These are phyloP conservation scores for Ecliptopera silaceata DNA, from an alignment of 2,888 invertebrate genomes.

Conservation along the genomic window DNA sequence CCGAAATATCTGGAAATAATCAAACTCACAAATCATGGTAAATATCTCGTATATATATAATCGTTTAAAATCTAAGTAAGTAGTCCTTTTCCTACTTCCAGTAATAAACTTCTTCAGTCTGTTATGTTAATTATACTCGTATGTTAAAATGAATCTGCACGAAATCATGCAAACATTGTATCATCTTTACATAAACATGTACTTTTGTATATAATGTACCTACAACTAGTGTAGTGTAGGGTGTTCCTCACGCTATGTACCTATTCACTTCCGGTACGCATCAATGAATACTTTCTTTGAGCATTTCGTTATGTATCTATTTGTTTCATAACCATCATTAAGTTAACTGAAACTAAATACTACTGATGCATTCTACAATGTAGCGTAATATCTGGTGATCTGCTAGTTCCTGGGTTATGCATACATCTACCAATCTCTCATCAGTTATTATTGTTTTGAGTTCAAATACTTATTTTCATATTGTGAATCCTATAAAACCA, in stretches of 20 bases:
- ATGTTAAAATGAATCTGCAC: slow-evolving; percentile 3
- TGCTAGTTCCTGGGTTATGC: not conserved
- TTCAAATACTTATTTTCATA: no score
- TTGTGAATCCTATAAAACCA: no score
- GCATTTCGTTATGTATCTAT: slow-evolving; percentile 21
- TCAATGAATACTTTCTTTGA: slow-evolving; percentile 26
- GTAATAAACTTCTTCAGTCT: no score
- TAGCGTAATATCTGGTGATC: not conserved
- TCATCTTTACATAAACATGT: slow-evolving; percentile 33
- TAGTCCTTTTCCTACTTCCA: no score
- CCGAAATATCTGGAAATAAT: no score
- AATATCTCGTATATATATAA: no score
- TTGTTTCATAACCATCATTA: slow-evolving; percentile 23
- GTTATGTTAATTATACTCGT: no score
- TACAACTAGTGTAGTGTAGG: no score
- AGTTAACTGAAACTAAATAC: not conserved
- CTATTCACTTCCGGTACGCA: slow-evolving; percentile 30
- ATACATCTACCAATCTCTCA: no score
- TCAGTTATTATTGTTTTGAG: no score
- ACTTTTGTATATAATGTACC: slow-evolving; percentile 1
- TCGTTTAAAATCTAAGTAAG: no score
- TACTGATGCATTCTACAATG: not conserved
- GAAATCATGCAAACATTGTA: slow-evolving; percentile 33
- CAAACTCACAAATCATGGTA: no score
- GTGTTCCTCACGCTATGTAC: slow-evolving; percentile 34